phyloP scores from a whole-genome alignment of 1,140 invertebrate species.

The Drosophila seguyi region DNA sequence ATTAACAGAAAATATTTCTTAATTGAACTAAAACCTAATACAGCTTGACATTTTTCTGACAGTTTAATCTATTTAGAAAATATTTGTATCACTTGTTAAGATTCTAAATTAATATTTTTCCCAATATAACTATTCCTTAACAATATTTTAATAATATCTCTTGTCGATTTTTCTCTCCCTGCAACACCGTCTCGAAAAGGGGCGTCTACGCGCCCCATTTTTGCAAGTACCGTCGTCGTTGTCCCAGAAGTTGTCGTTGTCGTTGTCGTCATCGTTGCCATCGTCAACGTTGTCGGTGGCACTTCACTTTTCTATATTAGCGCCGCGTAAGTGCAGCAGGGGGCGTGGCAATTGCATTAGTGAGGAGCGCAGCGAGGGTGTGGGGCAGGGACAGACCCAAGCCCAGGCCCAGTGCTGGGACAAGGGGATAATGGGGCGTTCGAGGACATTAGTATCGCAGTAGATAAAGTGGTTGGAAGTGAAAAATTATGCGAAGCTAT shows the following conservation, averaged over 20 bases:
- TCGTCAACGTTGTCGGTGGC: constrained; percentile 67
- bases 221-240: constrained; percentile 60
- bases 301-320: constrained; percentile 82
- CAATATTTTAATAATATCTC: not conserved
- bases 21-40: not conserved
- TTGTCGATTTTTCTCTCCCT: not conserved
- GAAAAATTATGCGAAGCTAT: constrained; percentile 46
- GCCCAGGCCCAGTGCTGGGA: not conserved
- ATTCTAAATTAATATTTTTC: not conserved
- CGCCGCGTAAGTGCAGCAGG: constrained; percentile 78
- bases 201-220: constrained; percentile 60
- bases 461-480: constrained; percentile 63
- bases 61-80: not conserved
- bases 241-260: constrained; percentile 20
- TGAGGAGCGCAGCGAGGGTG: not conserved
- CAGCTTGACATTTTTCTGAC: not conserved
- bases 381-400: not conserved
- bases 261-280: constrained; percentile 44
- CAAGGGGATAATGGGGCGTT: constrained; percentile 47
- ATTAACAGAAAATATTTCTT: not conserved
- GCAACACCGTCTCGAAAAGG: not conserved
- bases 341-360: constrained; percentile 79
- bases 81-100: not conserved
- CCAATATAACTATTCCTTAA: not conserved
- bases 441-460: constrained; percentile 59